Evolutionary conservation across 2,797 vertebrate species (phyloP).

Genomic region (Falco peregrinus): DNA sequence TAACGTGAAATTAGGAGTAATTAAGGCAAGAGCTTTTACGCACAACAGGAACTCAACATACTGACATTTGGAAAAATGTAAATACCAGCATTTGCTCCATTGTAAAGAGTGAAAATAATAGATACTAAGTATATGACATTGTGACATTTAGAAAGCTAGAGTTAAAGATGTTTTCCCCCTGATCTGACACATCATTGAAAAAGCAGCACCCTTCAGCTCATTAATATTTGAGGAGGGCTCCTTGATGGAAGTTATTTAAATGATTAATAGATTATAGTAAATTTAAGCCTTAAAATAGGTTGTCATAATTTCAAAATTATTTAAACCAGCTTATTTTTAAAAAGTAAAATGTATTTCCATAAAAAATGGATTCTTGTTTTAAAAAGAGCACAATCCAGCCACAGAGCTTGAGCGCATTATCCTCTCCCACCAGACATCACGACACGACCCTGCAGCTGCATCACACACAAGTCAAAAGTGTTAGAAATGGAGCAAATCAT

Average conservation of each 20-base stretch:
- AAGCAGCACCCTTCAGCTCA: conserved; percentile 49
- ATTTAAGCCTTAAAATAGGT: conserved; percentile 58
- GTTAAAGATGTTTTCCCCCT: conserved; percentile 61
- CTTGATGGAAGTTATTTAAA: conserved; percentile 57
- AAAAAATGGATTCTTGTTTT: background rate
- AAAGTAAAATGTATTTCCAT: conserved; percentile 23
- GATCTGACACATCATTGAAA: conserved; percentile 55
- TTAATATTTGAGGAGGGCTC: conserved; percentile 61
- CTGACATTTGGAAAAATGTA: conserved; percentile 68
- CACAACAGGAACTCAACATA: conserved; percentile 37
- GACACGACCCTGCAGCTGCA: fast-evolving
- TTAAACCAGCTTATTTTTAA: conserved; percentile 51
- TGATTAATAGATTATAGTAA: conserved; percentile 66
- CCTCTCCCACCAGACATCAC: background rate
- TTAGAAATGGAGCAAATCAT: background rate
- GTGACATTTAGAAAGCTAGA: conserved; percentile 63
- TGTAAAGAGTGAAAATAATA: conserved; percentile 62
- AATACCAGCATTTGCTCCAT: conserved; percentile 59
- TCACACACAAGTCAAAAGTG: background rate
- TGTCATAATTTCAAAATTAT: conserved; percentile 65
- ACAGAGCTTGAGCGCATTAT: fast-evolving
- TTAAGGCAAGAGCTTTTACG: conserved; percentile 61
- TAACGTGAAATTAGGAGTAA: conserved; percentile 60
- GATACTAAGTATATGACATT: conserved; percentile 50
- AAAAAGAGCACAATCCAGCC: background rate